Conservation (phyloP, 2,797 vertebrate species). For the Chelon auratus region DNA sequence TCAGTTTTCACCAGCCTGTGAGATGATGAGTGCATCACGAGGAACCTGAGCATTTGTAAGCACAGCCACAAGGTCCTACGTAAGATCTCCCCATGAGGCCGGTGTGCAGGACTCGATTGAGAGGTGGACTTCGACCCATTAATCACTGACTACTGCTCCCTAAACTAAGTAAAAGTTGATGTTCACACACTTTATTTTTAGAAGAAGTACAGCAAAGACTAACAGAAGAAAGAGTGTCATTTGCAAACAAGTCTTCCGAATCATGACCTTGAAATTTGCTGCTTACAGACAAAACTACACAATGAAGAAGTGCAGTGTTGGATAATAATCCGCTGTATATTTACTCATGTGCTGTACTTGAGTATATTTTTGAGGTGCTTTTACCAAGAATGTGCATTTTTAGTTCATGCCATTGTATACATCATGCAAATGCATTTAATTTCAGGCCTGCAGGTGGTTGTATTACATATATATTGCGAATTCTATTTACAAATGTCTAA, state of each 20-base stretch:
- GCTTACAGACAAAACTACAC: neutral
- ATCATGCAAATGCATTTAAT: neutral
- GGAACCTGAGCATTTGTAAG: slow-evolving; percentile 29
- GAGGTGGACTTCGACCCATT: slow-evolving; percentile 60
- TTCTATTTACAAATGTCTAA: too few species aligned
- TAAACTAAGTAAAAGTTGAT: slow-evolving; percentile 14
- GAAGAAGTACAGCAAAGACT: neutral
- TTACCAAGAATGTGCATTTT: neutral
- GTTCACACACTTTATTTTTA: neutral
- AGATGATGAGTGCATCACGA: slow-evolving; percentile 6
- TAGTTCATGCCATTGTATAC: neutral
- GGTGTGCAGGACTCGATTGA: slow-evolving; percentile 26
- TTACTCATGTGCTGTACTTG: neutral
- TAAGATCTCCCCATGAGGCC: slow-evolving; percentile 32
- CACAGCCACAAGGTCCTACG: slow-evolving; percentile 16
- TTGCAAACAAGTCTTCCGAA: neutral
- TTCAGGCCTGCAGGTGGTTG: too few species aligned
- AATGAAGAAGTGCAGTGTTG: neutral
- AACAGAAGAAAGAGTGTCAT: neutral
- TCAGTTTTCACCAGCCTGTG: slow-evolving; percentile 4
- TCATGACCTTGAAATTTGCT: neutral
- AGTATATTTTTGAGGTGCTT: slow-evolving; percentile 3
- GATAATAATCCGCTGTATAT: neutral
- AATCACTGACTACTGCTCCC: slow-evolving; percentile 53
- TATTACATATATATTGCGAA: too few species aligned